Conservation (phyloP, 1,140 invertebrate genomes). For the Brachionus rotundiformis region DNA sequence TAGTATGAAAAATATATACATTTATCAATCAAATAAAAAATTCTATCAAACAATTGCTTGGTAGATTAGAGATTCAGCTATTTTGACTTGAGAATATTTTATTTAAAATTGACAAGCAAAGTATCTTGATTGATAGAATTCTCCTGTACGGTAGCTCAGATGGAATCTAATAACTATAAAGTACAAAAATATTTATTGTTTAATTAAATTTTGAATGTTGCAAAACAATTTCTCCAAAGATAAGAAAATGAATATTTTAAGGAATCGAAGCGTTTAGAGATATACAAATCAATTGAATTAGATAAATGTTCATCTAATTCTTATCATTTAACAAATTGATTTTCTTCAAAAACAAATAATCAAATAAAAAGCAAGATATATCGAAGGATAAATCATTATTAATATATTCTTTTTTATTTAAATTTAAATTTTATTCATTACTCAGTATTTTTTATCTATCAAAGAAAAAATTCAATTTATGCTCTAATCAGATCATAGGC, state of each 20-base stretch:
- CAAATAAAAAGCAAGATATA: not conserved
- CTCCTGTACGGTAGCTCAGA: not conserved
- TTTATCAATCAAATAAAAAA: slow-evolving; percentile 1
- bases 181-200: not conserved
- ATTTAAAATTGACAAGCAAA: not conserved
- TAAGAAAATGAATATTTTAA: not conserved
- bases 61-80: not conserved
- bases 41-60: not conserved
- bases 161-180: not conserved
- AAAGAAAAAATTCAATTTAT: not conserved
- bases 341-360: slow-evolving; percentile 29
- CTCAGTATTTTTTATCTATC: slow-evolving; percentile 7
- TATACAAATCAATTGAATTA: slow-evolving; percentile 9
- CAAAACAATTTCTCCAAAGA: not conserved
- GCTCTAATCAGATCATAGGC: not conserved
- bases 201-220: not conserved
- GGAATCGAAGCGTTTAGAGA: not conserved
- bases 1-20: not conserved
- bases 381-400: not conserved
- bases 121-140: not conserved
- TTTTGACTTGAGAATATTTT: not conserved
- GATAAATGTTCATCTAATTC: slow-evolving; percentile 37
- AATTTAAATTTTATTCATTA: slow-evolving; percentile 32
- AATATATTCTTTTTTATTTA: slow-evolving; percentile 17
- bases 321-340: slow-evolving; percentile 31